Conservation (phyloP, 2,113 vertebrate genomes). For the Myiagra hebetior region DNA sequence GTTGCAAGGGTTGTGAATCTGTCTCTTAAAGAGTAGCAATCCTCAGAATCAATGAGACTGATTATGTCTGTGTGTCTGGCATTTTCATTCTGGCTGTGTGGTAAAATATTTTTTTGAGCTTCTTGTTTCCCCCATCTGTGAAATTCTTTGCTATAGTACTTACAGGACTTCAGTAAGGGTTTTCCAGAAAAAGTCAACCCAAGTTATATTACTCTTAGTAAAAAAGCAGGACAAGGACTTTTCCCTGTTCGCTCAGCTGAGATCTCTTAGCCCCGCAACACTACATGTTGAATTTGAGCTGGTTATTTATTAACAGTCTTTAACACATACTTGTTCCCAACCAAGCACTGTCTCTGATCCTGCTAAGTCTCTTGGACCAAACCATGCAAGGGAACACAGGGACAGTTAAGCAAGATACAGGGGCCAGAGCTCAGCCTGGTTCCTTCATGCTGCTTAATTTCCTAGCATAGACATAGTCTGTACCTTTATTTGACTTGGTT, state of each 20-base stretch:
- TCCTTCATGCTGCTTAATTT: background rate
- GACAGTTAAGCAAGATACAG: background rate
- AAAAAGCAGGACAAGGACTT: background rate
- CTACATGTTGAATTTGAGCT: accelerated
- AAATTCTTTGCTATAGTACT: background rate
- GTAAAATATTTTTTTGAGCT: background rate
- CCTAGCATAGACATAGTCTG: background rate
- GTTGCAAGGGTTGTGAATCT: background rate
- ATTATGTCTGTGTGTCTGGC: background rate
- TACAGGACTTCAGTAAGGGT: background rate
- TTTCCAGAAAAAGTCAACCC: background rate
- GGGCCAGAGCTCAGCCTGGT: background rate
- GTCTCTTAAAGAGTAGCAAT: background rate
- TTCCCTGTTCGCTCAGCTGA: background rate
- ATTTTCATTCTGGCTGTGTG: background rate
- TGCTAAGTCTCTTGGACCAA: background rate
- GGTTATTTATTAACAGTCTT: background rate
- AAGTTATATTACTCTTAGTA: background rate
- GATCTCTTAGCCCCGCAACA: background rate
- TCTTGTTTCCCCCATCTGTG: background rate
- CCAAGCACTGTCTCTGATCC: background rate
- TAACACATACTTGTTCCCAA: background rate
- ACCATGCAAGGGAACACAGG: background rate
- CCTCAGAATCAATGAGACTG: background rate
- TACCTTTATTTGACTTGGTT: background rate